Conservation (phyloP, 1,140 invertebrate species). For the Akabosia matsudoensis region DNA sequence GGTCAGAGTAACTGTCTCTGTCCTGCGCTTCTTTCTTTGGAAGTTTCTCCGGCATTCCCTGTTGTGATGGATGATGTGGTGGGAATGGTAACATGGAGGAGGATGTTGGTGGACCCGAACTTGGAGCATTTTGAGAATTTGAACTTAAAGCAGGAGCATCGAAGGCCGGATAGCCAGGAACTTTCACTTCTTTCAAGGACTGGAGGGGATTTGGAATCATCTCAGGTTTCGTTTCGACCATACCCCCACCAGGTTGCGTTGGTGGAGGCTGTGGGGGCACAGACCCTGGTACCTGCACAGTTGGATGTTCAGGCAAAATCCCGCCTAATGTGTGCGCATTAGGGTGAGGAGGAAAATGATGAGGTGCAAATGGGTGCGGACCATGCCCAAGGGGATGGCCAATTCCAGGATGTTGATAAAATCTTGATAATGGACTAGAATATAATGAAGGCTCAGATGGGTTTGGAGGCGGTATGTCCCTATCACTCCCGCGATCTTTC, state of each 20-base stretch:
- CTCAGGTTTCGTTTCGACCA: slow-evolving; percentile 74
- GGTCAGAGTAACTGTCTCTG: slow-evolving; percentile 2
- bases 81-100: slow-evolving; percentile 56
- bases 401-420: slow-evolving; percentile 34
- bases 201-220: slow-evolving; percentile 59
- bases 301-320: slow-evolving; percentile 26
- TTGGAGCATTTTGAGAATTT: slow-evolving; percentile 26
- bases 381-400: slow-evolving; percentile 25
- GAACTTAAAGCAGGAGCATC: slow-evolving; percentile 34
- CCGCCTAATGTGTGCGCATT: slow-evolving; percentile 24
- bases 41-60: slow-evolving; percentile 40
- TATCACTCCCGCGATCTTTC: slow-evolving; percentile 15
- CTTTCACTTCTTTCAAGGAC: slow-evolving; percentile 74
- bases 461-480: not conserved
- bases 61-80: slow-evolving; percentile 53
- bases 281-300: slow-evolving; percentile 2
- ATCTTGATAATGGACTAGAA: slow-evolving; percentile 34
- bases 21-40: not conserved
- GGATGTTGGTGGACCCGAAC: slow-evolving; percentile 31
- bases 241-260: slow-evolving; percentile 38
- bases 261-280: slow-evolving; percentile 47
- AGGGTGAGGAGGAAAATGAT: slow-evolving; percentile 26
- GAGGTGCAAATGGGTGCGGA: slow-evolving; percentile 27
- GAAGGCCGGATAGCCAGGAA: slow-evolving; percentile 62
- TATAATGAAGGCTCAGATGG: slow-evolving; percentile 10